Evolutionary conservation across 2,113 vertebrate genomes (phyloP), one percentile per base, ranked within the genome.

Genomic region (Spilogale gracilis): DNA sequence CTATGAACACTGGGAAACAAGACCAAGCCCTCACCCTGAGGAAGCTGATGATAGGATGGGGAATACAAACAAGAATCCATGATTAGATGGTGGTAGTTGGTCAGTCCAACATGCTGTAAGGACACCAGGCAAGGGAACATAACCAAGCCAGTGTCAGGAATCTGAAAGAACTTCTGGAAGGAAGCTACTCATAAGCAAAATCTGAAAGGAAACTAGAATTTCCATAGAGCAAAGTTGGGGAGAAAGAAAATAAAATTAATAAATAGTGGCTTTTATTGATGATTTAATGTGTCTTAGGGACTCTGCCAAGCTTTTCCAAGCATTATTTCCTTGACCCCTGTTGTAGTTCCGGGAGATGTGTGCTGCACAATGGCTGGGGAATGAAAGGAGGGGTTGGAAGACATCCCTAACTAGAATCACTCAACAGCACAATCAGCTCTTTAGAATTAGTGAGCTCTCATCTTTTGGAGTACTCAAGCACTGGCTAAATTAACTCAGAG

Each of bases 91-190:
- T 0, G 5, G 38, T 2, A 16, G 17, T 12, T 7, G 25, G 54
- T 2, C 11, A 20, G 21, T 7, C 13, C 13, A 1, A 6, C 5
- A 14, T 1, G 1, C 11, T 8, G 6, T 5, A 2, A 54, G 38
- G 16, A 30, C 1, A 5, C 20, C 0, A 4, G 48, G 17, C 5
- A 27, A 54, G 48, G 14, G 5, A 63, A 56, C 12, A 2, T 27
- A 82, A 63, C 27, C 3, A 32, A 13, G 7, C 20, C n/a, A 60
- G 50, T 25, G 30, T 52, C 56, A 27, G 63, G 17, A 63, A 32
- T n/a, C 50, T 9, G 27, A 30, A 80, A 63, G 12, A 23, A 8
- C 18, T 93, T 65, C 23, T 27, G 25, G 6, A 16, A 89, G 1
- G 48, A 61, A 38, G 48, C 10, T 14, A 10, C 14, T n/a, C 23